These are phyloP conservation scores for Drosophila subsilvestris DNA, from an alignment of 2,888 invertebrate species.

Conservation along the genomic window DNA sequence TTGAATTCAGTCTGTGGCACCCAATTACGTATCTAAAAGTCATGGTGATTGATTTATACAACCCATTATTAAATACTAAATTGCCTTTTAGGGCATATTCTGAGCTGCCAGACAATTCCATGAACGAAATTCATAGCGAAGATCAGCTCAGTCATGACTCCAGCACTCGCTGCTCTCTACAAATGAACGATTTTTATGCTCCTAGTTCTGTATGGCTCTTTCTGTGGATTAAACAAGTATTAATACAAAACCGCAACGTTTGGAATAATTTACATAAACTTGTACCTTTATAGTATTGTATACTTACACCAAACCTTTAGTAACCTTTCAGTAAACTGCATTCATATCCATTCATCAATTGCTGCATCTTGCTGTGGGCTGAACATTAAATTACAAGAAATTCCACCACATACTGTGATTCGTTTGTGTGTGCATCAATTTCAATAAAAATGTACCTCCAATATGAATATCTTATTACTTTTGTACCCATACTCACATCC, in stretches of 20 bases:
- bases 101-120: too few species aligned
- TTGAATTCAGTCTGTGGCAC: too few species aligned
- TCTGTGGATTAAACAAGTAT: background rate
- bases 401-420: background rate
- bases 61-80: too few species aligned
- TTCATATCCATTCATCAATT: background rate
- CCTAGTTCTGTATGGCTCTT: background rate
- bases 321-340: background rate
- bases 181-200: too few species aligned
- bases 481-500: background rate
- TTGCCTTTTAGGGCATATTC: too few species aligned
- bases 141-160: too few species aligned
- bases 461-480: background rate
- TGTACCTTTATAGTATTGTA: background rate
- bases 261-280: background rate
- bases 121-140: too few species aligned
- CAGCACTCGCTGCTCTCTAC: too few species aligned
- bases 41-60: too few species aligned
- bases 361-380: background rate
- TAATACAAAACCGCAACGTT: background rate
- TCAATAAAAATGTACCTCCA: conserved; percentile 1
- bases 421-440: background rate
- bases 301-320: background rate
- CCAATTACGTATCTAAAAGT: too few species aligned
- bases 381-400: background rate